Conservation (phyloP, 2,888 invertebrate species). For the Cantharis flavilabris region DNA sequence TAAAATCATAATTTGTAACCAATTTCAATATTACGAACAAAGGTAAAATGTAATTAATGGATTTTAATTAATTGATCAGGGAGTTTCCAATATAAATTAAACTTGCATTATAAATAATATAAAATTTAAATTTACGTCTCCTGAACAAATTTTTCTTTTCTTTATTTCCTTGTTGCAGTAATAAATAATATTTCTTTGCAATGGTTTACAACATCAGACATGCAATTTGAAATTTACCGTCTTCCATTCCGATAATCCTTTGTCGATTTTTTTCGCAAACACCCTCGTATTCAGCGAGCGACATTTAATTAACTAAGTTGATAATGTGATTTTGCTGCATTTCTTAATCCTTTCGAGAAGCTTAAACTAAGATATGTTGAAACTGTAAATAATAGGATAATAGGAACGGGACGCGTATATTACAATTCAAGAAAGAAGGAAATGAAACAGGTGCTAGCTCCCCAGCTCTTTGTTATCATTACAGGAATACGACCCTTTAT, state of each 20-base stretch:
- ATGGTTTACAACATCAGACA: neutral
- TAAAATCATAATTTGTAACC: neutral
- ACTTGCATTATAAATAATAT: neutral
- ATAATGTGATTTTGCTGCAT: neutral
- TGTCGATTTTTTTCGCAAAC: neutral
- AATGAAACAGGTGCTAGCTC: neutral
- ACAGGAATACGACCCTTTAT: neutral
- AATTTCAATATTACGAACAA: neutral
- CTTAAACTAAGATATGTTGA: neutral
- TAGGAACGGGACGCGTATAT: neutral
- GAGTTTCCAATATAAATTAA: neutral
- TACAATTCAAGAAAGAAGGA: neutral
- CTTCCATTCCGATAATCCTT: neutral
- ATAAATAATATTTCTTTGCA: neutral
- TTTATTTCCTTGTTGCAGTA: neutral
- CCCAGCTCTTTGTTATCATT: neutral
- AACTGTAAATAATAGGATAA: neutral
- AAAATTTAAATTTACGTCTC: neutral
- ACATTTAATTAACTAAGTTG: neutral
- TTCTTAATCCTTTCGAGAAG: neutral
- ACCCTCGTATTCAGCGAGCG: neutral
- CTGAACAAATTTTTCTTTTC: neutral
- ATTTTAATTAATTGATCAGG: neutral
- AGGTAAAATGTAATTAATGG: neutral
- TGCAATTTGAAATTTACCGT: neutral